Percentiles rank a stretch among this genome's conserved stretches.
Evolutionary conservation across 2,113 vertebrate species (phyloP).

Genomic region (Saccopteryx bilineata): DNA sequence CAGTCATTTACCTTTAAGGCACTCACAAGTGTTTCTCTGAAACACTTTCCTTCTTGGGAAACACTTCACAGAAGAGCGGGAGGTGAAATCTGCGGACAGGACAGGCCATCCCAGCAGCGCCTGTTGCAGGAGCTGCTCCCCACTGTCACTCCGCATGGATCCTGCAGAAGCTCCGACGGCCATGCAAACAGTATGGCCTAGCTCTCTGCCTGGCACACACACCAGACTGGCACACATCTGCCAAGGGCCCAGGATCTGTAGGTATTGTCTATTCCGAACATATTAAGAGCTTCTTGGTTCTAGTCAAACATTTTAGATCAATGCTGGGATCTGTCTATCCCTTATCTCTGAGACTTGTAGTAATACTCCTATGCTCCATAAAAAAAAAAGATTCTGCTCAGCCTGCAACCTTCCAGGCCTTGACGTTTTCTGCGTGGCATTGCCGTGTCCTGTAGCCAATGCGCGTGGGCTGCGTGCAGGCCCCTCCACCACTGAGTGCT

Average conservation of each 20-base stretch:
- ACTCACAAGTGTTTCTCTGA: slow-evolving; percentile 61
- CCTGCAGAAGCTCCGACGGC: neutral
- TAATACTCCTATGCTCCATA: neutral
- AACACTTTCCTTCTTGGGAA: slow-evolving; percentile 45
- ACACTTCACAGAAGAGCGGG: slow-evolving; percentile 8
- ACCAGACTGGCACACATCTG: rapidly evolving
- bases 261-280: no score
- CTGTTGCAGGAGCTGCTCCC: neutral
- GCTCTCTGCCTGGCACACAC: rapidly evolving
- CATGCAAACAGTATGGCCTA: rapidly evolving
- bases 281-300: no score
- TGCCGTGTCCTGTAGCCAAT: neutral
- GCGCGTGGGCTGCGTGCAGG: neutral
- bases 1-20: slow-evolving; percentile 62
- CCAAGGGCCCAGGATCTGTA: neutral
- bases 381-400: neutral
- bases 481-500: neutral
- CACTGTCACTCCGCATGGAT: rapidly evolving
- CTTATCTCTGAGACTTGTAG: neutral
- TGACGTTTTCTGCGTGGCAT: rapidly evolving
- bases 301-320: neutral
- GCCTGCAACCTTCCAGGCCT: neutral
- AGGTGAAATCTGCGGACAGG: neutral
- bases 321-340: no score
- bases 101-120: neutral